Percentiles rank a stretch among this genome's conserved stretches.
Conservation (phyloP, 2,113 vertebrate species). For the Poeciliopsis occidentalis region DNA sequence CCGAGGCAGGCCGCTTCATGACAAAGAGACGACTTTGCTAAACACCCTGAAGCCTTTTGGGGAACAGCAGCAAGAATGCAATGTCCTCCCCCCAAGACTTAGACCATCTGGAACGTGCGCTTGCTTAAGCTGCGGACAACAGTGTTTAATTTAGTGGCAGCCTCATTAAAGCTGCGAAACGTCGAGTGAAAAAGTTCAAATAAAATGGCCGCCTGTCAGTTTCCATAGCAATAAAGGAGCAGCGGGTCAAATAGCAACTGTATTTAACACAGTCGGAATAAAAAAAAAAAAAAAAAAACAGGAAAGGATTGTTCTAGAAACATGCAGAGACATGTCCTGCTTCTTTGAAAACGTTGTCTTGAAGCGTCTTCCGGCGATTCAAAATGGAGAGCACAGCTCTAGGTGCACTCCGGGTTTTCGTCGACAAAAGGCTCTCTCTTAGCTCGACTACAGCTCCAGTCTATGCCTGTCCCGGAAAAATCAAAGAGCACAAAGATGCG, state of each 20-base stretch:
- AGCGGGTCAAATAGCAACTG: neutral
- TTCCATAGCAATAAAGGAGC: neutral
- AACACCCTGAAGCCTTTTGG: conserved; percentile 64
- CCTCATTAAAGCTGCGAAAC: conserved; percentile 1
- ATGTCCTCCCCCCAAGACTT: conserved; percentile 60
- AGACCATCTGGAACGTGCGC: conserved; percentile 63
- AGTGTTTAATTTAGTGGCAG: conserved; percentile 57
- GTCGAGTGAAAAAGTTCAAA: conserved; percentile 8
- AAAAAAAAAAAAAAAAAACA: neutral
- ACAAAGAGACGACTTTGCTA: conserved; percentile 73
- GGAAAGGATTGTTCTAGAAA: neutral
- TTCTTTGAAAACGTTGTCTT: conserved; percentile 29
- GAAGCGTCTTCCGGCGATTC: conserved; percentile 8
- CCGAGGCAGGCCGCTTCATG: conserved; percentile 41
- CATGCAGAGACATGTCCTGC: conserved; percentile 23
- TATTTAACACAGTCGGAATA: neutral
- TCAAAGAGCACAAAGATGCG: conserved; percentile 70
- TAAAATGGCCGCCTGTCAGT: neutral
- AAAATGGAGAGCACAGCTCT: conserved; percentile 39
- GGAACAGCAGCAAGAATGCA: conserved; percentile 67
- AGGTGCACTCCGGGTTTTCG: conserved; percentile 41
- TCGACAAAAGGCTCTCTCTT: conserved; percentile 74
- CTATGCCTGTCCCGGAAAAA: conserved; percentile 44
- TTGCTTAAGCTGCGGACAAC: conserved; percentile 68
- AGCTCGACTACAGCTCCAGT: conserved; percentile 37